A percentile compares a stretch with the other conserved stretches of the same genome.
Conservation (phyloP, 2,797 vertebrate species). For the Chelmon rostratus region DNA sequence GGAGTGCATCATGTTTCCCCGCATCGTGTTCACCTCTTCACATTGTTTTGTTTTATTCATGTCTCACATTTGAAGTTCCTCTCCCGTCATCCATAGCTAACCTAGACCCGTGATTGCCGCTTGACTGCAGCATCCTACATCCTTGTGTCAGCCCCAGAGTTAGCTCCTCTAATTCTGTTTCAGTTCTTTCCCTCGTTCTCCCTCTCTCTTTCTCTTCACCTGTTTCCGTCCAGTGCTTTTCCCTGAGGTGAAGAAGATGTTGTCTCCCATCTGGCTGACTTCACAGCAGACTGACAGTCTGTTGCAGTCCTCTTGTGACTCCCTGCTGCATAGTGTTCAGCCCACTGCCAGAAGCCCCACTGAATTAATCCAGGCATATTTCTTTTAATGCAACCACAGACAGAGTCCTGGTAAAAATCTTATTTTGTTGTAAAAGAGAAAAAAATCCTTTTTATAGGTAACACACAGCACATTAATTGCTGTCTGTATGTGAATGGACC, state of each 20-base stretch:
- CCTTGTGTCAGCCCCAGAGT: slow-evolving; percentile 41
- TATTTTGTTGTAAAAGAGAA: slow-evolving; percentile 3
- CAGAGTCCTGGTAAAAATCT: slow-evolving; percentile 28
- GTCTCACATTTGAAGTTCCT: slow-evolving; percentile 57
- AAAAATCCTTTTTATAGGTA: slow-evolving; percentile 24
- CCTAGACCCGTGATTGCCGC: slow-evolving; percentile 32
- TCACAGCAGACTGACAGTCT: slow-evolving; percentile 77
- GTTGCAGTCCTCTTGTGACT: slow-evolving; percentile 74
- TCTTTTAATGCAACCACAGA: slow-evolving; percentile 39
- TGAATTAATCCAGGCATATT: slow-evolving; percentile 57
- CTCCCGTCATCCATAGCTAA: slow-evolving; percentile 44
- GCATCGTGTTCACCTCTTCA: slow-evolving; percentile 49
- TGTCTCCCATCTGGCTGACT: slow-evolving; percentile 84
- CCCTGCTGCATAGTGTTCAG: slow-evolving; percentile 53
- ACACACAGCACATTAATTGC: slow-evolving; percentile 24
- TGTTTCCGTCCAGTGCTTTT: slow-evolving; percentile 71
- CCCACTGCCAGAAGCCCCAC: slow-evolving; percentile 55
- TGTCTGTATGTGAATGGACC: slow-evolving; percentile 34
- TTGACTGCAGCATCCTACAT: slow-evolving; percentile 56
- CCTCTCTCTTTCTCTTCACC: slow-evolving; percentile 46
- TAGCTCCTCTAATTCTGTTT: slow-evolving; percentile 62
- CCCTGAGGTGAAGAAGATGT: slow-evolving; percentile 80
- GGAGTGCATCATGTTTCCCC: slow-evolving; percentile 47
- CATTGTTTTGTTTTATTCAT: slow-evolving; percentile 72
- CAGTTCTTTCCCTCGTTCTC: slow-evolving; percentile 2